These are phyloP conservation scores for Drosophila fulvimacula DNA, from an alignment of 2,888 invertebrate genomes.

Conservation along the genomic window DNA sequence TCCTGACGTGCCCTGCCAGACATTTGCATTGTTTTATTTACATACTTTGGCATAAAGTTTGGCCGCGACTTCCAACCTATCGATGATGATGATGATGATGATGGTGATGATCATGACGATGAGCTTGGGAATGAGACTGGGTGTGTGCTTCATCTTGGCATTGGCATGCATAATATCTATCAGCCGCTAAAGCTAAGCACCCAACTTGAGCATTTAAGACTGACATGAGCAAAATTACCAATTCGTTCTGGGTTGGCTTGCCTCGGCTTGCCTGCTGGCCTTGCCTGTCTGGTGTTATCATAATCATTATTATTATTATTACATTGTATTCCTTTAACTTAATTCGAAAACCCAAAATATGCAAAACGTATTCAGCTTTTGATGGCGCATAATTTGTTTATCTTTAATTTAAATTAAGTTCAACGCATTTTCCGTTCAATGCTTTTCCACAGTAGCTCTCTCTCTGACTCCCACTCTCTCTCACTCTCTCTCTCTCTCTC, in stretches of 20 bases:
- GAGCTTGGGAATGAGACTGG: not conserved
- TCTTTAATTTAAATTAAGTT: constrained; percentile 72
- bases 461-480: not conserved
- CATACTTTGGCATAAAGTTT: constrained; percentile 66
- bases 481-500: not conserved
- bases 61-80: constrained; percentile 40
- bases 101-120: not conserved
- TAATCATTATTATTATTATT: constrained; percentile 49
- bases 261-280: not conserved
- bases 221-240: constrained; percentile 37
- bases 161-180: constrained; percentile 63
- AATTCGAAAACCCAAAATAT: constrained; percentile 62
- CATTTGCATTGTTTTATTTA: constrained; percentile 79
- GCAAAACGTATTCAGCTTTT: constrained; percentile 62
- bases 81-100: constrained; percentile 35
- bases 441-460: not conserved
- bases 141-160: constrained; percentile 22
- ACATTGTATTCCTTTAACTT: constrained; percentile 40
- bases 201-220: constrained; percentile 58
- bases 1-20: constrained; percentile 41
- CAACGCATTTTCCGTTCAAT: constrained; percentile 12
- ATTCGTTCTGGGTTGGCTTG: constrained; percentile 1
- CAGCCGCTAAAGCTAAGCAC: constrained; percentile 57
- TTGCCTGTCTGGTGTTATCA: constrained; percentile 29
- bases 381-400: constrained; percentile 71